A percentile compares a stretch with the other conserved stretches of the same genome.
Conservation (phyloP, 2,113 vertebrate species). For the Lamprologus speciosus region DNA sequence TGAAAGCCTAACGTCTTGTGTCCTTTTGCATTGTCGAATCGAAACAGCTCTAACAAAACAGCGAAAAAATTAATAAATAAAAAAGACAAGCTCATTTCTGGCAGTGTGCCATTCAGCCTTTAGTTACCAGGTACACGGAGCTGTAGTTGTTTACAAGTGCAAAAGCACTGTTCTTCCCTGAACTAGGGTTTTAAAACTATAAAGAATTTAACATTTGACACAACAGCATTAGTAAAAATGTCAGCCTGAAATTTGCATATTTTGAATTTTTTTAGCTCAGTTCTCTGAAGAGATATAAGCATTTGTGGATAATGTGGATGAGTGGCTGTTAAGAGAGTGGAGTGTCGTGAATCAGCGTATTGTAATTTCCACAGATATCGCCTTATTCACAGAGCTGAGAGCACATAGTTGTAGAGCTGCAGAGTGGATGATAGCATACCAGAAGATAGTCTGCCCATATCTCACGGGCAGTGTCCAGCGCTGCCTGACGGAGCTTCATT, state of each 20-base stretch:
- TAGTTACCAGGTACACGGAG: neutral
- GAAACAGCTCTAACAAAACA: neutral
- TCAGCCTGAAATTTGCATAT: neutral
- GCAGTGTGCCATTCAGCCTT: neutral
- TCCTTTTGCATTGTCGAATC: neutral
- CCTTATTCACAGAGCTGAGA: neutral
- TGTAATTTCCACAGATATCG: neutral
- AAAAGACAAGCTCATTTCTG: neutral
- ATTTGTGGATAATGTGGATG: neutral
- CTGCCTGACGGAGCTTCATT: conserved; percentile 85
- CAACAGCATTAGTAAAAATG: neutral
- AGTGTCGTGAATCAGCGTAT: neutral
- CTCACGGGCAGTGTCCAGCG: conserved; percentile 76
- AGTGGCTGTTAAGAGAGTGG: neutral
- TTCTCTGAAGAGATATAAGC: neutral
- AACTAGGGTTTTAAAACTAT: neutral
- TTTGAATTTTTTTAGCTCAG: neutral
- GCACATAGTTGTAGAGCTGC: neutral
- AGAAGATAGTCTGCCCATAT: conserved; percentile 85
- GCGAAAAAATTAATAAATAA: neutral
- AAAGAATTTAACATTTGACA: neutral
- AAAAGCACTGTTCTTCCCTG: neutral
- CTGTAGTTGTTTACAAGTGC: neutral
- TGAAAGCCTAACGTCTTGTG: neutral
- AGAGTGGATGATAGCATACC: conserved; percentile 60